These are phyloP conservation scores for Dusona sp. DNA, from an alignment of 2,888 invertebrate species.

Conservation along the genomic window DNA sequence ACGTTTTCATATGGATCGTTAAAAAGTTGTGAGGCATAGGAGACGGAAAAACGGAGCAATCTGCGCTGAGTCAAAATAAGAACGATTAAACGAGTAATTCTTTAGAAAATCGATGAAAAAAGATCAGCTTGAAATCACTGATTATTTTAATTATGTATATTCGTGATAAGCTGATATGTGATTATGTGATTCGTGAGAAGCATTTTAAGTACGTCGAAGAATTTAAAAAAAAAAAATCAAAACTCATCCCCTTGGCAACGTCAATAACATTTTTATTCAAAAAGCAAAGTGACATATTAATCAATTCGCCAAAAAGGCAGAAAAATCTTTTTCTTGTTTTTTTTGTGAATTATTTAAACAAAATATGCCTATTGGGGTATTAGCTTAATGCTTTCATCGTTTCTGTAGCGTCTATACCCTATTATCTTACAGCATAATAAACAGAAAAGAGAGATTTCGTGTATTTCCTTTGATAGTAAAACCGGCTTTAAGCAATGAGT, in stretches of 20 bases:
- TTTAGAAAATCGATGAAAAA: not conserved
- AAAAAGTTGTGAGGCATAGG: slow-evolving; percentile 28
- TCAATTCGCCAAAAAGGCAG: not conserved
- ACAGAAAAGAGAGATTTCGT: slow-evolving; percentile 9
- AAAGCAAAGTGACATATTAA: not conserved
- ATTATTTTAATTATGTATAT: not conserved
- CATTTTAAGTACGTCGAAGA: not conserved
- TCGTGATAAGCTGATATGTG: not conserved
- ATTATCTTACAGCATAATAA: not conserved
- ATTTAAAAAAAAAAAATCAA: not conserved
- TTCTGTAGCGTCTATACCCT: not conserved
- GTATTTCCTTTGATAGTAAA: slow-evolving; percentile 54
- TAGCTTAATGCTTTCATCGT: not conserved
- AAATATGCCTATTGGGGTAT: not conserved
- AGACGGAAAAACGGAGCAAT: not conserved
- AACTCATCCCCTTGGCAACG: not conserved
- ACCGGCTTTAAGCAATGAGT: slow-evolving; percentile 72
- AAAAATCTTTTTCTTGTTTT: not conserved
- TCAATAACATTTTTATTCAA: too few relatives aligned
- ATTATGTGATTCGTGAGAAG: too few relatives aligned
- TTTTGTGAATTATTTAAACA: not conserved
- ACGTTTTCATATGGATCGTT: slow-evolving; percentile 28
- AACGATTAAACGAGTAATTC: not conserved
- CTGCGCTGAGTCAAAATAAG: slow-evolving; percentile 1
- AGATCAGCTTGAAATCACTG: not conserved